Evolutionary conservation across 2,797 vertebrate species (phyloP).

Genomic region (Pempheris klunzingeri): DNA sequence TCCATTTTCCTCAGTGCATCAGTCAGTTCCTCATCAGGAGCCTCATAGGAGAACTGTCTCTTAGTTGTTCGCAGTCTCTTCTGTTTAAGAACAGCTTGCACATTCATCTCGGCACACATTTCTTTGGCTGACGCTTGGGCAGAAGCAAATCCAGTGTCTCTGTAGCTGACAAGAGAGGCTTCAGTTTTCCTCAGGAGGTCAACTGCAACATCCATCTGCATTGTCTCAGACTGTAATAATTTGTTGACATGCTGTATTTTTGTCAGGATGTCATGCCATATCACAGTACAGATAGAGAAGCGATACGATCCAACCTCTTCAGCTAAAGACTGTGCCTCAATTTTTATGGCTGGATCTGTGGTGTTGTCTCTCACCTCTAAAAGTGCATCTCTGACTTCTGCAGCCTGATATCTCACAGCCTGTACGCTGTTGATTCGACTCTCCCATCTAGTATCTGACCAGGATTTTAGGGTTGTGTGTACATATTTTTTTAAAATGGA

Average conservation of each 20-base stretch:
- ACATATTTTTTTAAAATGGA: constrained; percentile 34
- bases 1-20: constrained; percentile 6
- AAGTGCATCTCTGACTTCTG: constrained; percentile 30
- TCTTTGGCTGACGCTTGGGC: not conserved
- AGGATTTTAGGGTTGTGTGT: constrained; percentile 39
- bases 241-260: constrained; percentile 9
- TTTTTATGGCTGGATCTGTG: constrained; percentile 22
- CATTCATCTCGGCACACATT: constrained; percentile 12
- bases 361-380: constrained; percentile 35
- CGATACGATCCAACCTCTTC: not conserved
- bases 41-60: constrained; percentile 34
- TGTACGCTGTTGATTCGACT: constrained; percentile 38
- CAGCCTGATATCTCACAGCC: constrained; percentile 29
- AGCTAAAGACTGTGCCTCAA: not conserved
- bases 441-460: constrained; percentile 44
- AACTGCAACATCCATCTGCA: constrained; percentile 2
- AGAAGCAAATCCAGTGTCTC: constrained; percentile 2
- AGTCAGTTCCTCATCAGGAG: constrained; percentile 9
- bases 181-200: constrained; percentile 2
- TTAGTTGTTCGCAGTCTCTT: constrained; percentile 27
- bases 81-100: constrained; percentile 6
- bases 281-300: not conserved
- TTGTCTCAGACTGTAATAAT: constrained; percentile 1
- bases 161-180: constrained; percentile 5
- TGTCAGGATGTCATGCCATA: not conserved